A percentile compares a stretch with the other conserved stretches of the same genome.
Evolutionary conservation across 2,888 invertebrate species (phyloP).

Genomic region (Boloria euphrosyne): DNA sequence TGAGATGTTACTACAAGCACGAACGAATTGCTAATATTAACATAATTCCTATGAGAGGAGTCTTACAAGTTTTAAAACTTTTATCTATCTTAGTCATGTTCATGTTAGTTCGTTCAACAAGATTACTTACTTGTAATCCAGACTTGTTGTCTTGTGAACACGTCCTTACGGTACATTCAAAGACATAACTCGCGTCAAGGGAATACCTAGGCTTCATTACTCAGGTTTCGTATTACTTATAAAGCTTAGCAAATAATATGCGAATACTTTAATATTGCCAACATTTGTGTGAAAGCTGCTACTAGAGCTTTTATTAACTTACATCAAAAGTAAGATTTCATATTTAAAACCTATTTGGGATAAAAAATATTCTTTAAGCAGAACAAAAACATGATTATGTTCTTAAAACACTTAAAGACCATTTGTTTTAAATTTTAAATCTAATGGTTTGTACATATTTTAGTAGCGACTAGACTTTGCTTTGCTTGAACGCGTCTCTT

Average conservation of each 20-base stretch:
- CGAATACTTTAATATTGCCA: neutral
- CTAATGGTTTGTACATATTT: too few relatives aligned
- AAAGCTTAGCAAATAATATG: neutral
- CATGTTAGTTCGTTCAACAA: slow-evolving; percentile 19
- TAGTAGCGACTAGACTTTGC: too few relatives aligned
- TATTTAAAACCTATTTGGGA: too few relatives aligned
- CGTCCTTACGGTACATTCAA: slow-evolving; percentile 12
- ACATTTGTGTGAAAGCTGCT: neutral
- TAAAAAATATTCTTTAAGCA: too few relatives aligned
- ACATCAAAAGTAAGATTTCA: too few relatives aligned
- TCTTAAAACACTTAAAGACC: too few relatives aligned
- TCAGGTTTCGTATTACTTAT: slow-evolving; percentile 13
- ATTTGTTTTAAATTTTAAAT: too few relatives aligned
- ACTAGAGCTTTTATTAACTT: too few relatives aligned
- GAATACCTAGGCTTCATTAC: slow-evolving; percentile 24
- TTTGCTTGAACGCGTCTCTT: too few relatives aligned
- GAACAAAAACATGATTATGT: too few relatives aligned
- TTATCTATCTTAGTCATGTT: slow-evolving; percentile 4
- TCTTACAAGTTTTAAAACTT: slow-evolving; percentile 12
- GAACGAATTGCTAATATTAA: slow-evolving; percentile 7
- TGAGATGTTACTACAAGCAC: too few relatives aligned
- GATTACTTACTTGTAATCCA: slow-evolving; percentile 22
- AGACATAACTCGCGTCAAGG: slow-evolving; percentile 13
- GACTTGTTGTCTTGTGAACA: slow-evolving; percentile 17
- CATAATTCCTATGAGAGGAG: slow-evolving; percentile 10